Base-by-base conservation (phyloP, 2,888 invertebrate genomes). In the Chrysotoxum bicinctum region DNA sequence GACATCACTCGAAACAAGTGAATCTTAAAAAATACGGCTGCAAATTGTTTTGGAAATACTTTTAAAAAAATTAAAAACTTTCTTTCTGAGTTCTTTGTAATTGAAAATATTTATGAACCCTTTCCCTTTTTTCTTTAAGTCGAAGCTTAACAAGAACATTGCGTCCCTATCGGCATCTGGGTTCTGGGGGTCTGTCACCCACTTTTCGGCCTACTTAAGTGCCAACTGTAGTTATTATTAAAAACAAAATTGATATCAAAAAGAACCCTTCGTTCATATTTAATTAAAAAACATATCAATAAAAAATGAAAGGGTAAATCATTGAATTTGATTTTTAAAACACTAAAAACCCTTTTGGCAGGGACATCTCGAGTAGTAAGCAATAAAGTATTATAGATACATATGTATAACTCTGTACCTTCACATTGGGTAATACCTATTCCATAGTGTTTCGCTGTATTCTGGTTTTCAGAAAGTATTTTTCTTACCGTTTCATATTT, bases 221-320 rank as follows among this genome's bases (percentile, higher is more conserved):
- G 16, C 48, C 56, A 62, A 48, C 62, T 62, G 35, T 45, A 64
- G 48, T 60, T 60, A 58, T 40, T 4, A 10, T 8, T 1, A n/a
- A 23, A 21, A 37, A 37, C 52, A 79, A 72, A 16, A 10, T 2
- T 40, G 7, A 72, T 50, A 26, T 26, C 56, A 23, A 45, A 19
- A 37, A 21, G 52, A 54, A 54, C 35, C 35, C 37, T 54, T 64
- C 69, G 75, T 74, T 69, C 80, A 62, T 69, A 54, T 75, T 80
- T 80, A 80, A 80, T 80, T 80, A 74, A 80, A 80, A 80, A 62
- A 37, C 60, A 73, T 52, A 40, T 73, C 58, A 58, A 66, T 58
- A 12, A 40, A 58, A 76, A 76, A 21, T 21, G 21, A 50, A 23
- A 19, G 30, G 48, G 40, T 40, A 66, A 14, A 23, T 14, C 32